Percentiles rank a stretch among this genome's conserved stretches.
These are phyloP conservation scores for Mugil cephalus DNA, from an alignment of 2,113 vertebrate species.

Conservation along the genomic window DNA sequence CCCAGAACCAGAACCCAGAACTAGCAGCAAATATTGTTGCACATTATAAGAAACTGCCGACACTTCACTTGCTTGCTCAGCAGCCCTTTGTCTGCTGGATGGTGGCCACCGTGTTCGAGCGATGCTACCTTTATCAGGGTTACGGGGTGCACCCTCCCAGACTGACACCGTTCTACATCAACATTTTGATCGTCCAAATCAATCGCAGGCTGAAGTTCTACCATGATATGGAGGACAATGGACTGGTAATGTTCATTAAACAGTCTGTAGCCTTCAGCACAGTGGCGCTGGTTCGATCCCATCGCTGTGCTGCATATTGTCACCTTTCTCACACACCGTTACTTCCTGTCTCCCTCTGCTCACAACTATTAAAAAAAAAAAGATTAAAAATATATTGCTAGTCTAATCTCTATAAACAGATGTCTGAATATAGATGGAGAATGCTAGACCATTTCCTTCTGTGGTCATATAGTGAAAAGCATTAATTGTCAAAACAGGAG, in stretches of 20 bases:
- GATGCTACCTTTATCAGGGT: conserved; percentile 8
- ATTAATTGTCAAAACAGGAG: no score
- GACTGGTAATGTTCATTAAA: conserved; percentile 32
- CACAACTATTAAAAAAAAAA: no score
- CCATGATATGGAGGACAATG: conserved; percentile 3
- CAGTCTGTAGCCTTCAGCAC: neutral
- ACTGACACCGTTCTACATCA: conserved; percentile 73
- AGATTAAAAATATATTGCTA: no score
- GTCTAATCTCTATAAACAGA: no score
- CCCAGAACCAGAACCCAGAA: neutral
- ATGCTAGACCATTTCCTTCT: no score
- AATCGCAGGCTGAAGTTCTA: conserved; percentile 80
- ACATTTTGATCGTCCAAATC: conserved; percentile 73
- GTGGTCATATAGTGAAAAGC: no score
- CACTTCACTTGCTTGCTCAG: conserved; percentile 62
- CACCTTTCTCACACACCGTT: no score
- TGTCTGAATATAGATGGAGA: no score
- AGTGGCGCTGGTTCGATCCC: no score
- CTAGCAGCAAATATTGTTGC: conserved; percentile 34
- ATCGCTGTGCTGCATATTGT: no score
- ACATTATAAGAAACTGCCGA: conserved; percentile 61
- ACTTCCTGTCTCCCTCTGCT: no score
- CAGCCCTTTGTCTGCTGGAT: conserved; percentile 83
- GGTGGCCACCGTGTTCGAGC: conserved; percentile 63
- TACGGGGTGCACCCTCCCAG: conserved; percentile 45